These are phyloP conservation scores for Caenorhabditis sinica DNA, from an alignment of 2,888 invertebrate species.

Conservation along the genomic window DNA sequence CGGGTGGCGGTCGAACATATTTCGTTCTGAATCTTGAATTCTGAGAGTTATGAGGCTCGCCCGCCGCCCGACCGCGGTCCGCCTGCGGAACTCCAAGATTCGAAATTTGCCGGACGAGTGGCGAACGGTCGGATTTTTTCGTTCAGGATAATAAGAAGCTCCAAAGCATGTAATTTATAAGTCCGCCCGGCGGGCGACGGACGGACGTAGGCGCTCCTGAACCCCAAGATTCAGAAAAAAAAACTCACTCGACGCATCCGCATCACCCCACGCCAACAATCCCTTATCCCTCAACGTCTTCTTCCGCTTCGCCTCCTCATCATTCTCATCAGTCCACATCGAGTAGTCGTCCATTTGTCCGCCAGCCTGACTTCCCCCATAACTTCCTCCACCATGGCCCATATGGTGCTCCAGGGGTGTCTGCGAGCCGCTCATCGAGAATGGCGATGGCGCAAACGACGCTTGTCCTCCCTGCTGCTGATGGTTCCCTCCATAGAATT, in stretches of 20 bases:
- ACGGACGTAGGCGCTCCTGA: not conserved
- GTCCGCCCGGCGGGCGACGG: too few species aligned
- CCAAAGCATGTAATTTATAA: too few species aligned
- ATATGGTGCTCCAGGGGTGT: conserved; percentile 17
- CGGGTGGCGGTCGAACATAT: too few species aligned
- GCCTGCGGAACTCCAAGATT: too few species aligned
- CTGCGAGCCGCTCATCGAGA: conserved; percentile 40
- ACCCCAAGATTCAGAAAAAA: too few species aligned
- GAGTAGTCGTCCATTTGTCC: conserved; percentile 65
- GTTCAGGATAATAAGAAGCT: too few species aligned
- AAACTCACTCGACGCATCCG: conserved; percentile 59
- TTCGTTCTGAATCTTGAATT: too few species aligned
- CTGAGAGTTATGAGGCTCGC: too few species aligned
- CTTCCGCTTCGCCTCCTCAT: conserved; percentile 66
- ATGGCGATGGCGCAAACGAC: conserved; percentile 43
- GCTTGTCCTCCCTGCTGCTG: conserved; percentile 20
- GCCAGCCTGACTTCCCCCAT: conserved; percentile 3
- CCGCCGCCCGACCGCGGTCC: too few species aligned
- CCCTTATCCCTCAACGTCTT: conserved; percentile 65
- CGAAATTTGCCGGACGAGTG: too few species aligned
- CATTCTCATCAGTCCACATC: conserved; percentile 69
- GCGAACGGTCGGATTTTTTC: too few species aligned
- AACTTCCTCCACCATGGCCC: conserved; percentile 20
- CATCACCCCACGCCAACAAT: conserved; percentile 62
- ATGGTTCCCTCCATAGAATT: conserved; percentile 25